phyloP scores from a whole-genome alignment of 2,888 invertebrate genomes.

The Pterostichus niger region DNA sequence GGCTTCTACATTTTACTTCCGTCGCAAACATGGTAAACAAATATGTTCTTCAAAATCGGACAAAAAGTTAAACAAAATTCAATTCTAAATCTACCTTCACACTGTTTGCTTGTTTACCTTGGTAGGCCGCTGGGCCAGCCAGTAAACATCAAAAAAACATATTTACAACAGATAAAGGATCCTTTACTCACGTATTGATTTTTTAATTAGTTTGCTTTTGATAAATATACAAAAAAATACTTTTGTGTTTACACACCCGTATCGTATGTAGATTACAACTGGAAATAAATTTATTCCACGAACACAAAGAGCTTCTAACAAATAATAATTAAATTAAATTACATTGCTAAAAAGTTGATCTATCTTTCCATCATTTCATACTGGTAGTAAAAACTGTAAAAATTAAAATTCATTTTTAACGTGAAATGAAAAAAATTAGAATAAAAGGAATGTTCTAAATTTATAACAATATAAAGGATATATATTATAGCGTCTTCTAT shows the following conservation, averaged over 20 bases:
- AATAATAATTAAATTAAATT: slow-evolving; percentile 20
- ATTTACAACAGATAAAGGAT: slow-evolving; percentile 5
- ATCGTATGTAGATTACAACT: slow-evolving; percentile 13
- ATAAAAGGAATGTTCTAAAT: too few relatives aligned
- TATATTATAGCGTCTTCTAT: too few relatives aligned
- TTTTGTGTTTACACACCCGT: background rate
- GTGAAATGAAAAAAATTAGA: too few relatives aligned
- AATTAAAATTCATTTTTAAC: too few relatives aligned
- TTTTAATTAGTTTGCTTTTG: slow-evolving; percentile 31
- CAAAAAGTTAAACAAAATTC: slow-evolving; percentile 1
- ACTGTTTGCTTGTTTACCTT: background rate
- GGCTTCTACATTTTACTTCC: too few relatives aligned
- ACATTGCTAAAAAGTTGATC: background rate
- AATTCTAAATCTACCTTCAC: background rate
- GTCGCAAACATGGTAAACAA: too few relatives aligned
- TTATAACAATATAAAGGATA: too few relatives aligned
- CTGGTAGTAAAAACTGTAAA: too few relatives aligned
- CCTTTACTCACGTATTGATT: slow-evolving; percentile 16
- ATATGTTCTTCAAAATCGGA: background rate
- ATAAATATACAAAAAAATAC: slow-evolving; percentile 1
- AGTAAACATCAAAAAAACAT: background rate
- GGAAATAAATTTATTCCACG: slow-evolving; percentile 12
- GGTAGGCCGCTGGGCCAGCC: background rate
- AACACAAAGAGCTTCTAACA: background rate
- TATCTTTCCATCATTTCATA: too few relatives aligned